Conservation (phyloP, 2,888 invertebrate genomes). For the Temnothorax ravouxi region DNA sequence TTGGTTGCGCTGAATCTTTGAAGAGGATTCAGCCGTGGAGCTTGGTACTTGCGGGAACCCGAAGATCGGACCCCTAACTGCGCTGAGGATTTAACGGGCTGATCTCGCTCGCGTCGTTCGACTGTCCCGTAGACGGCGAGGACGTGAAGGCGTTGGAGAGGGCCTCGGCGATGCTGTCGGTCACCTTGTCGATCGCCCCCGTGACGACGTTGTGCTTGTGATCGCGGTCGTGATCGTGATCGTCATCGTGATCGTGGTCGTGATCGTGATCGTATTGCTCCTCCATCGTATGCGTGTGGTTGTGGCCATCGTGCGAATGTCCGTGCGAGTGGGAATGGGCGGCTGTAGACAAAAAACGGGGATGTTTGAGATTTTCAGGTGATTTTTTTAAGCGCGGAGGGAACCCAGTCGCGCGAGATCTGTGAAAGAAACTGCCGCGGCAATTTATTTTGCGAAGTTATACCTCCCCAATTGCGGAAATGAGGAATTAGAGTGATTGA, state of each 20-base stretch:
- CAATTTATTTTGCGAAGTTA: neutral
- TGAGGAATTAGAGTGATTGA: neutral
- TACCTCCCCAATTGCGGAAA: neutral
- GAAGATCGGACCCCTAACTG: constrained; percentile 50
- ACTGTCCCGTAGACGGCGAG: constrained; percentile 46
- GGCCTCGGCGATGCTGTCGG: constrained; percentile 76
- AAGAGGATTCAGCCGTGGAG: neutral
- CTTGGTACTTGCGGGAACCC: neutral
- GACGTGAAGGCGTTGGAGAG: constrained; percentile 74
- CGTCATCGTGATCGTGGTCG: constrained; percentile 18
- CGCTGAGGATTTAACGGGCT: constrained; percentile 1
- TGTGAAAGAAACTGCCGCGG: neutral
- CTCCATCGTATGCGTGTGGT: constrained; percentile 56
- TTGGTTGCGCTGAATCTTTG: neutral
- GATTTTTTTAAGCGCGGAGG: neutral
- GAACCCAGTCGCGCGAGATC: neutral
- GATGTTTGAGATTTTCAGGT: neutral
- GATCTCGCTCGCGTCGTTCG: constrained; percentile 35
- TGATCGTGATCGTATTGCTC: constrained; percentile 40
- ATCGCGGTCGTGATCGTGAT: constrained; percentile 60
- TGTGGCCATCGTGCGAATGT: constrained; percentile 73
- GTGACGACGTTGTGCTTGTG: constrained; percentile 59
- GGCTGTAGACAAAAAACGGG: constrained; percentile 75
- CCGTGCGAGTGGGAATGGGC: constrained; percentile 79
- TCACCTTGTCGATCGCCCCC: constrained; percentile 75